Evolutionary conservation across 2,113 vertebrate species (phyloP).

Genomic region (Onychostruthus taczanowskii): DNA sequence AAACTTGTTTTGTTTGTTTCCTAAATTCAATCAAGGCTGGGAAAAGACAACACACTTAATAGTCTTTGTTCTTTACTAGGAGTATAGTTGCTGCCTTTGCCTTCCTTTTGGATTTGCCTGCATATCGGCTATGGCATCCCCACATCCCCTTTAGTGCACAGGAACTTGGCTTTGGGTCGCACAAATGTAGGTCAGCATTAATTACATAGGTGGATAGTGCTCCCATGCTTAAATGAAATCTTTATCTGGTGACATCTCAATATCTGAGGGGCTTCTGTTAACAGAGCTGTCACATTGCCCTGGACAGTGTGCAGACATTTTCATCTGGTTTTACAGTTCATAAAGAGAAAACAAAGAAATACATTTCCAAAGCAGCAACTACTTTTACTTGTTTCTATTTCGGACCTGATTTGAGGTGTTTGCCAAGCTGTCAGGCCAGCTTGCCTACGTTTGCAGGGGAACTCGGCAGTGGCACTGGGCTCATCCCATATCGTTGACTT

Average conservation of each 20-base stretch:
- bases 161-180: not conserved
- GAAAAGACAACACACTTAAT: not conserved
- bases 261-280: not conserved
- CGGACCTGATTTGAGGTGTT: not conserved
- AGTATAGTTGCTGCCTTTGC: not conserved
- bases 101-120: not conserved
- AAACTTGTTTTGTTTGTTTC: not conserved
- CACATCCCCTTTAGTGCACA: not conserved
- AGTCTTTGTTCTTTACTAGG: not conserved
- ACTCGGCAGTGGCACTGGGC: not conserved
- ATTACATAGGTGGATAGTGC: not conserved
- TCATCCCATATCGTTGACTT: not conserved
- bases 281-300: not conserved
- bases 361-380: slow-evolving; percentile 6
- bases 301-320: not conserved
- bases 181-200: not conserved
- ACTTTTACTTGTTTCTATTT: slow-evolving; percentile 36
- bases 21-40: not conserved
- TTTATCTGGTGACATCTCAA: not conserved
- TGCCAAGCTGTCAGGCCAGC: slow-evolving; percentile 4
- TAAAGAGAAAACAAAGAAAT: not conserved
- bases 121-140: not conserved
- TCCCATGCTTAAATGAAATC: not conserved
- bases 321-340: not conserved
- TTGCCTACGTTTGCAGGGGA: not conserved